Base-by-base conservation (phyloP, 2,888 invertebrate genomes). In the Caenorhabditis afra region DNA sequence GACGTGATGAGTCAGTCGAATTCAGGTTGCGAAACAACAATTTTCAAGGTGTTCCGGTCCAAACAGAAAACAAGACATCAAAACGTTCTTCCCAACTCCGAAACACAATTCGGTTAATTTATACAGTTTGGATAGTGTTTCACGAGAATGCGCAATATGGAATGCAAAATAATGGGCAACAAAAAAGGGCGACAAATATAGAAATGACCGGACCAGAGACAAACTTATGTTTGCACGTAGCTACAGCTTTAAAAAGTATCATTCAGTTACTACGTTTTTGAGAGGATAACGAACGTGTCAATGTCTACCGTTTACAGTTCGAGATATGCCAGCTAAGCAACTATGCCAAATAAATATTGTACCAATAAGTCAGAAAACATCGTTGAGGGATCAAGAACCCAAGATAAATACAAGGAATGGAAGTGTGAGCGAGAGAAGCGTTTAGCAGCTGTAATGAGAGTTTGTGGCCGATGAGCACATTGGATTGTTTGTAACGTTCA, bases 401-500 rank as follows among this genome's bases (percentile, higher is more conserved):
- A 20, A 20, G 22, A 12, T 8, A 20, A 49, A 18, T 4, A 29
- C 4, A 55, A 18, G 3, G 18, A 39, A 11, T n/a, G 11, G n/a
- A 4, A 39, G 39, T 49, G 20, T 16, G 20, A 22, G 20, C 11
- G 50, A 11, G 3, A 50, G 11, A 47, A 47, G 47, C 10, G 1
- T 1, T 65, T 14, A 57, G 37, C 57, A 49, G 29, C 62, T 64
- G 41, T 62, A 64, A 53, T 71, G 57, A 41, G 64, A 62, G 18
- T 64, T 61, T 3, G 71, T 57, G 23, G 62, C 55, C 7, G 71
- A 62, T 23, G 71, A 71, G 39, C 65, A 74, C 45, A 59, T 3
- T 11, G 74, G 74, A 55, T 73, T 73, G 3, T 23, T 45, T 0
- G 74, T 65, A 14, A 74, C 65, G 35, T 47, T 75, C 20, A 75